Conservation (phyloP, 2,113 vertebrate species). For the Urocolius indicus region DNA sequence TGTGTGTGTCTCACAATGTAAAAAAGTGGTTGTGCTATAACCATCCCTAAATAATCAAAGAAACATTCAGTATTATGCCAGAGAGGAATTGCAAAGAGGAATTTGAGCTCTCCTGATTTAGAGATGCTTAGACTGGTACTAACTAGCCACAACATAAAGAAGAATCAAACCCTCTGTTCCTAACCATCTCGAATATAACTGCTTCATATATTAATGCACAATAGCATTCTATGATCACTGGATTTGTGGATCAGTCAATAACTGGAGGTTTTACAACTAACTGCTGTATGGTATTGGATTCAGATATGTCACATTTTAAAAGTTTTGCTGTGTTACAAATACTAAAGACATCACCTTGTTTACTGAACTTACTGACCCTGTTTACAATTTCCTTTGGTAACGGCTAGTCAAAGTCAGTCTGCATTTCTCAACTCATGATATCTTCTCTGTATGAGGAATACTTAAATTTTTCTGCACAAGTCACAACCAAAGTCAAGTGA, state of each 20-base stretch:
- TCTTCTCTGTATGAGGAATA: neutral
- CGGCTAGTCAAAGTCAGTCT: neutral
- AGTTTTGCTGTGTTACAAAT: neutral
- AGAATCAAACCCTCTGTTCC: neutral
- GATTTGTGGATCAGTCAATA: neutral
- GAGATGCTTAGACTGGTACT: neutral
- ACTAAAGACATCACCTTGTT: neutral
- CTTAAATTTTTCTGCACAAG: neutral
- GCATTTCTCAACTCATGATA: neutral
- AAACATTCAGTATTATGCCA: neutral
- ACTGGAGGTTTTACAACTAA: neutral
- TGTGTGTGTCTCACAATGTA: neutral
- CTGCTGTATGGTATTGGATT: neutral
- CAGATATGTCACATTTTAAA: neutral
- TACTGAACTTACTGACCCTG: neutral
- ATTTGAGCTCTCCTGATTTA: neutral
- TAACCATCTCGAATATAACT: neutral
- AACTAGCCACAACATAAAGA: neutral
- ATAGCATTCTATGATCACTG: neutral
- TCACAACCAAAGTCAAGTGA: neutral
- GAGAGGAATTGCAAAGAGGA: neutral
- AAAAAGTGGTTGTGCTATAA: neutral
- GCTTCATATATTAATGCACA: fast-evolving
- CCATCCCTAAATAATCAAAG: neutral
- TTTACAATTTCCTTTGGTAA: neutral